Conservation (phyloP, 1,140 invertebrate genomes). For the Octopus sinensis region DNA sequence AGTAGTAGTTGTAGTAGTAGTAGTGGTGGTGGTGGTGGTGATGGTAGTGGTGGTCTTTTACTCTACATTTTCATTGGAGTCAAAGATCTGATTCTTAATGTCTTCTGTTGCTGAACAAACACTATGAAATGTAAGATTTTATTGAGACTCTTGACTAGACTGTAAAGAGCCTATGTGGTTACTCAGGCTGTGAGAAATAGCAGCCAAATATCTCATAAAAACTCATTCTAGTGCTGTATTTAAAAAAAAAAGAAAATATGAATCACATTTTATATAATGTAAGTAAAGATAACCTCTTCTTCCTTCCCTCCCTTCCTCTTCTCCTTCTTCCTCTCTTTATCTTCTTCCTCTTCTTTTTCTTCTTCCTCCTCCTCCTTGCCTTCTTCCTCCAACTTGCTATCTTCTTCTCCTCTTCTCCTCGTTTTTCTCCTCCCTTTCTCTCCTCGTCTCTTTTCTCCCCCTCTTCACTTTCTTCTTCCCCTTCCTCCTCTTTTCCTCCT, state of each 20-base stretch:
- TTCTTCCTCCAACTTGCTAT: background rate
- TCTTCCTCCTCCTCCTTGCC: background rate
- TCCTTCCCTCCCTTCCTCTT: background rate
- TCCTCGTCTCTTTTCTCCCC: background rate
- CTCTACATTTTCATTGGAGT: no score
- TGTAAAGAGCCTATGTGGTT: no score
- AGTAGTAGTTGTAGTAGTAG: constrained; percentile 18
- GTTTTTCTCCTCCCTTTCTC: background rate
- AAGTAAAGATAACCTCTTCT: background rate
- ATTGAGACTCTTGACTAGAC: no score
- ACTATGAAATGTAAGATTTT: no score
- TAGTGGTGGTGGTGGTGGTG: constrained; percentile 4
- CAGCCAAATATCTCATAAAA: no score
- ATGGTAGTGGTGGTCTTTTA: no score
- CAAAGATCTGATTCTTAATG: no score
- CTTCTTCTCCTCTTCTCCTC: background rate
- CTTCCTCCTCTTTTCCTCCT: background rate
- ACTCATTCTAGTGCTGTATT: no score
- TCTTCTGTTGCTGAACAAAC: no score
- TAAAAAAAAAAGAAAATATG: no score
- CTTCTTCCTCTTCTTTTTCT: background rate
- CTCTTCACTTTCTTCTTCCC: background rate
- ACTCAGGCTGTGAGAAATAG: no score
- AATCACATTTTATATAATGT: no score
- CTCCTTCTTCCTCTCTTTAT: background rate